These are phyloP conservation scores for Otolemur garnettii DNA, from an alignment of 2,113 vertebrate species.

Conservation along the genomic window DNA sequence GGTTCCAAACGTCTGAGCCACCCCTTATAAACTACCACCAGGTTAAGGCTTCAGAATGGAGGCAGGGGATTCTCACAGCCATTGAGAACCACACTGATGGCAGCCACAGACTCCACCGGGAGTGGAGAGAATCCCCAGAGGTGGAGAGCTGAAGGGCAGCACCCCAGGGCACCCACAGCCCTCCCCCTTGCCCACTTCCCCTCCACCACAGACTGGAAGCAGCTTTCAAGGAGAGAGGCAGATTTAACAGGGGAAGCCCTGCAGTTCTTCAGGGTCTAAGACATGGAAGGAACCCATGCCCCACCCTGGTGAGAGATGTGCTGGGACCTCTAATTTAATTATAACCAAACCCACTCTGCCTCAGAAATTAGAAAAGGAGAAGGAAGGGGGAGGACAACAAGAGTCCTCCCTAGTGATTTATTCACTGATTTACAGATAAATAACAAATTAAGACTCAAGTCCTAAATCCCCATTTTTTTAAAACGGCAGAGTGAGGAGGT, in stretches of 20 bases:
- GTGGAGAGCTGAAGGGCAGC: not conserved
- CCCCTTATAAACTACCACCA: not conserved
- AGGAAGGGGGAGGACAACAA: no score
- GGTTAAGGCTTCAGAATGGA: not conserved
- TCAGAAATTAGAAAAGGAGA: not conserved
- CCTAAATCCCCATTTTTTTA: not conserved
- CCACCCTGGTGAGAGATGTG: not conserved
- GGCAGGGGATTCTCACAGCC: not conserved
- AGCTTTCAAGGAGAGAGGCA: not conserved
- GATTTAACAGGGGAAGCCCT: not conserved
- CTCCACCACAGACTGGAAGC: not conserved
- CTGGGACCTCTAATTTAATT: not conserved
- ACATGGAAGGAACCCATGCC: not conserved
- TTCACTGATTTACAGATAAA: not conserved
- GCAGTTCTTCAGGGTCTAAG: not conserved
- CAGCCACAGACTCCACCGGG: not conserved
- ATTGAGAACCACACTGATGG: not conserved
- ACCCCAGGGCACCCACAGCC: not conserved
- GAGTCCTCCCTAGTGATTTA: not conserved
- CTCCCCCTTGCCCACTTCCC: no score
- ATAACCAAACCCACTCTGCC: not conserved
- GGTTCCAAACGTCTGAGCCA: not conserved
- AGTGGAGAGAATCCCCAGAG: not conserved
- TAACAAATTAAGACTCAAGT: not conserved
- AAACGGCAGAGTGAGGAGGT: not conserved